A percentile compares a stretch with the other conserved stretches of the same genome.
Evolutionary conservation across 2,113 vertebrate species (phyloP).

Genomic region (Stercorarius parasiticus): DNA sequence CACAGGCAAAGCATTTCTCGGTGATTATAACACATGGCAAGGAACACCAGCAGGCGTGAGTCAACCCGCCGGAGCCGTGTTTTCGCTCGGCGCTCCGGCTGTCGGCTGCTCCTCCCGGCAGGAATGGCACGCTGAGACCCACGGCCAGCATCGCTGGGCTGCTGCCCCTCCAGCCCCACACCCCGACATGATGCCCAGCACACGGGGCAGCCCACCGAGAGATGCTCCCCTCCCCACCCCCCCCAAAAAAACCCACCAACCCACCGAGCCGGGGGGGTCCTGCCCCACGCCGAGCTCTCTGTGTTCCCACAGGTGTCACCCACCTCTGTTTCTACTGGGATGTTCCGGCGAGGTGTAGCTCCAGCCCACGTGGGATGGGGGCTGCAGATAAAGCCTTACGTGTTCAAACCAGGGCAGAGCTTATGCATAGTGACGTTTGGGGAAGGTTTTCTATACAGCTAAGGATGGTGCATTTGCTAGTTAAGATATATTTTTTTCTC

Average conservation of each 20-base stretch:
- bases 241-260: neutral
- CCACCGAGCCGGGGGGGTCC: neutral
- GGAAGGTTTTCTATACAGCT: neutral
- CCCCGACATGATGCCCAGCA: neutral
- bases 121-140: neutral
- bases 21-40: constrained; percentile 32
- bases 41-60: neutral
- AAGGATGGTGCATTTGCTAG: neutral
- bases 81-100: neutral
- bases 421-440: accelerated
- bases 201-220: neutral
- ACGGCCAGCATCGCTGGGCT: neutral
- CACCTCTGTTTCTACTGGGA: neutral
- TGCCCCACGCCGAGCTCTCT: accelerated
- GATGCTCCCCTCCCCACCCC: neutral
- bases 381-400: neutral
- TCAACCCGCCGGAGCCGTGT: neutral
- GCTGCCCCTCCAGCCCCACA: neutral
- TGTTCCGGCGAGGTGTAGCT: accelerated
- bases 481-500: neutral
- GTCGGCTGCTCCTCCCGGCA: neutral
- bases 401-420: neutral
- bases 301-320: neutral
- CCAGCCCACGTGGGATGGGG: neutral
- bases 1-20: constrained; percentile 39